These are phyloP conservation scores for Sphinx pinastri DNA, from an alignment of 2,888 invertebrate species.

Conservation along the genomic window DNA sequence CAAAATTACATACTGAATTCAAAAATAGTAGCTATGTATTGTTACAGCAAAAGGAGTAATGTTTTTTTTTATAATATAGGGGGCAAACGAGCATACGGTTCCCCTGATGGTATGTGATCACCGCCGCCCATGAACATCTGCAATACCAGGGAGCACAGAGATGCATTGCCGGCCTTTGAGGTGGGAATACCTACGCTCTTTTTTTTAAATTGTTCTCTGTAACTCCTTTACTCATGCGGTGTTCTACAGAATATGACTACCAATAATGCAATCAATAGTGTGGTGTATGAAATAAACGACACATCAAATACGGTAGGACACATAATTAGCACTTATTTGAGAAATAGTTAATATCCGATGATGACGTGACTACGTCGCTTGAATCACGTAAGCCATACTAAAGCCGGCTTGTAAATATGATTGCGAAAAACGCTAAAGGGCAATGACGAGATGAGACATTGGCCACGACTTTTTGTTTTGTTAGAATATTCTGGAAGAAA, in stretches of 20 bases:
- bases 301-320: conserved; percentile 25
- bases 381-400: conserved; percentile 25
- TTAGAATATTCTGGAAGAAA: neutral
- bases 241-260: neutral
- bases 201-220: neutral
- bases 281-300: conserved; percentile 22
- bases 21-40: no score
- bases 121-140: no score
- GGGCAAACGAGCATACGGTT: no score
- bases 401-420: conserved; percentile 1
- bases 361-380: conserved; percentile 21
- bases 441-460: neutral
- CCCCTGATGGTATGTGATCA: no score
- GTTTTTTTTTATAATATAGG: no score
- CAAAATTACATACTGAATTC: no score
- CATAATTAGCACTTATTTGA: conserved; percentile 24
- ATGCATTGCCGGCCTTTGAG: no score
- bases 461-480: neutral
- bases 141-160: no score
- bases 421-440: neutral
- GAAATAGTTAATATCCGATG: conserved; percentile 26
- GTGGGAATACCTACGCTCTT: no score
- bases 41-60: no score
- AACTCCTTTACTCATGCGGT: neutral
- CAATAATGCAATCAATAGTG: neutral